Evolutionary conservation across 1,140 invertebrate genomes (phyloP).

Genomic region (Drosophila ironensis): DNA sequence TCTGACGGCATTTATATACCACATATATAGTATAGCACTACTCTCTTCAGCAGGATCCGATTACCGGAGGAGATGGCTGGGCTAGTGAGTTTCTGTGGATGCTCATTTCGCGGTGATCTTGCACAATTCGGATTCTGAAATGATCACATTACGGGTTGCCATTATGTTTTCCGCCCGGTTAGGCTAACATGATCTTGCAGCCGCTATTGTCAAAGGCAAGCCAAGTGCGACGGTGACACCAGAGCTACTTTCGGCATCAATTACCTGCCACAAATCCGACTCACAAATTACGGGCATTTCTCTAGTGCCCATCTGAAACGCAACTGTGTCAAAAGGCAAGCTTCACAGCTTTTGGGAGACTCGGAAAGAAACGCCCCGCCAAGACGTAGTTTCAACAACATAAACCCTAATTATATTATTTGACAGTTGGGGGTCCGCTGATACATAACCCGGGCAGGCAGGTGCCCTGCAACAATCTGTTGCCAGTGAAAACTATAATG

Average conservation of each 20-base stretch:
- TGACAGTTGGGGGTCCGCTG: constrained; percentile 52
- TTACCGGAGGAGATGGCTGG: constrained; percentile 24
- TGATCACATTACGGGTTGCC: constrained; percentile 52
- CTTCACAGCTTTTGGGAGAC: constrained; percentile 2
- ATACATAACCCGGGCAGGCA: constrained; percentile 56
- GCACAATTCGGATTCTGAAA: constrained; percentile 40
- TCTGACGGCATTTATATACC: constrained; percentile 1
- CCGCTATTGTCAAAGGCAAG: constrained; percentile 53
- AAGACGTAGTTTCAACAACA: constrained; percentile 61
- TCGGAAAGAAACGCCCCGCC: constrained; percentile 20
- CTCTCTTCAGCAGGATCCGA: too few relatives aligned
- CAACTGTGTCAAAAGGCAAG: constrained; percentile 68
- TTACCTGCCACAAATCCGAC: constrained; percentile 59
- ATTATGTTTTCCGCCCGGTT: constrained; percentile 72
- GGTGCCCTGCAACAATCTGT: constrained; percentile 49
- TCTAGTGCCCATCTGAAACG: constrained; percentile 21
- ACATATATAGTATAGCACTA: too few relatives aligned
- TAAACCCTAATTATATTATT: constrained; percentile 75
- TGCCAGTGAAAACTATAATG: constrained; percentile 72
- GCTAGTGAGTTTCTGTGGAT: constrained; percentile 16
- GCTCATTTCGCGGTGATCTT: constrained; percentile 53
- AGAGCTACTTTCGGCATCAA: constrained; percentile 67
- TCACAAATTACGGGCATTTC: constrained; percentile 74
- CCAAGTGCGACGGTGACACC: constrained; percentile 45
- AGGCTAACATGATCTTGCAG: constrained; percentile 74